Evolutionary conservation across 2,797 vertebrate genomes (phyloP), one percentile per base, ranked within the genome.

Genomic region (Epinephelus awoara): DNA sequence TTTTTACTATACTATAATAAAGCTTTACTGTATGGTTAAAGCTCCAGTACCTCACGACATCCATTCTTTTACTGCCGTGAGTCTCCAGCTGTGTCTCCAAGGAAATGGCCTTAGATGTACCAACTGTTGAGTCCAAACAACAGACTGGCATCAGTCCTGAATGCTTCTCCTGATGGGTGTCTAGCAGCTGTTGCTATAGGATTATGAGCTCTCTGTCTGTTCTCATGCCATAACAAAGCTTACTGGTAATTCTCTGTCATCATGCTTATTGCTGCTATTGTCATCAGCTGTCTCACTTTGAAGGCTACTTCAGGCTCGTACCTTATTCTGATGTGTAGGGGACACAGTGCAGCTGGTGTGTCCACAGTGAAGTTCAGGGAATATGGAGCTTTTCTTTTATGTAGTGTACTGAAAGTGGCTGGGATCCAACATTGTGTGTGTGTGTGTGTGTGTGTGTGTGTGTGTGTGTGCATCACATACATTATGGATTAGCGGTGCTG

Each of bases 401-500:
- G 25, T 67, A 11, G 21, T 65, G 51, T 38, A 51, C 49, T 52
- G 55, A 47, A 58, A 72, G 15, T 75, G 75, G 78, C 80, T 63
- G 42, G 11, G 18, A 38, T n/a, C 67, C 67, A 77, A 19, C 29
- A 56, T 54, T 85, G 44, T 38, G 19, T 74, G 47, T 69, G 51
- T 38, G 19, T 74, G 47, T 69, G 51, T 69, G 51, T 68, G 61
- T 65, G 42, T 85, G 50, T 38, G 19, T 74, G 47, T 69, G 51
- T 68, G 61, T 65, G 42, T 85, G 50, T 38, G 17, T 74, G 62
- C 57, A n/a, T 67, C 63, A 72, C 63, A 80, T 80, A 46, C 70
- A 80, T 78, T 84, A 84, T 82, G 42, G 75, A 87, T 82, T 82
- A 68, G 78, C 64, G 69, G 54, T 63, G 54, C 46, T 64, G 72